Evolutionary conservation across 2,113 vertebrate genomes (phyloP), one percentile per base, ranked within the genome.

Genomic region (Silurus asotus): DNA sequence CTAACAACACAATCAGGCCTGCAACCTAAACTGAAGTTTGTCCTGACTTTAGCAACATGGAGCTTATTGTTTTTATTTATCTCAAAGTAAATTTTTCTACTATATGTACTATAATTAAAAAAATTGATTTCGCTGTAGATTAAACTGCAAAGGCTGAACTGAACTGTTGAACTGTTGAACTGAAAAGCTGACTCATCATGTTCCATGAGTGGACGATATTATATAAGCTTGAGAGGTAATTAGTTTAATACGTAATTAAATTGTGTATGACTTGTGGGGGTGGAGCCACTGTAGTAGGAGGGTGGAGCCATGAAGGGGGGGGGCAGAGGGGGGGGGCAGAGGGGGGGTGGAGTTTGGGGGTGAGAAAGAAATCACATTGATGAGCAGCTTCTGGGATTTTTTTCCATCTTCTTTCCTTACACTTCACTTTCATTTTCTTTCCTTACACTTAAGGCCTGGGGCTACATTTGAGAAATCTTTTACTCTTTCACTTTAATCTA

Each of bases 401-500:
- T 51, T 10, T 49, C 5, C 9, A 6, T 67, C n/a, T 82, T 67
- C 20, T 78, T 23, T 45, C 3, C 14, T 0, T 3, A 20, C 3
- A 15, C 37, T 7, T 10, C n/a, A 37, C 62, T 25, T 48, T n/a
- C 48, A 0, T 48, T 23, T 10, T 62, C 8, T 67, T 74, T 76
- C 15, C 53, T 62, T 58, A 28, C 70, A 86, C 49, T 28, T 15
- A 58, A 80, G 15, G 3, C 59, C 74, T 15, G 17, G 61, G 37
- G 61, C 59, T 0, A 6, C 19, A 49, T 3, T 49, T 48, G n/a
- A 19, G 59, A 11, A 55, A 0, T 15, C 76, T 81, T 15, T 62
- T 37, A 51, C 45, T 77, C 25, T 82, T 79, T 78, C 49, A 53
- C 80, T 88, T 82, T 76, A 69, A 4, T 37, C 37, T 84, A 76